Base-by-base conservation (phyloP, 1,140 invertebrate genomes). In the Paralvinella palmiformis region DNA sequence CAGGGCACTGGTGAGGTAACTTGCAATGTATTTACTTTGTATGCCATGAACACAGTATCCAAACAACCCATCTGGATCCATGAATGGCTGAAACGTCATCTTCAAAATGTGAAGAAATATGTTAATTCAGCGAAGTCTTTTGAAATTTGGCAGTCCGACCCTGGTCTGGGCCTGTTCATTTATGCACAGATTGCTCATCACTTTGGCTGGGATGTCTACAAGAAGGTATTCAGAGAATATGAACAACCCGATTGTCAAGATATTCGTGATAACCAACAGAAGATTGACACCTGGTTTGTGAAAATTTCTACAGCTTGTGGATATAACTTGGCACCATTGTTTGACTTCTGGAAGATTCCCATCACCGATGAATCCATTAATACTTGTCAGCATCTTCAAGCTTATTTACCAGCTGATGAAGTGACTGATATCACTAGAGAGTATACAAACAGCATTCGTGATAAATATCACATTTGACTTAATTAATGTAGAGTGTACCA, bases 21-120 rank as follows among this genome's bases (percentile, higher is more conserved):
- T 6, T 56, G 58, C 31, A 73, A 72, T 44, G 68, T 73, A 29
- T 73, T 73, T 60, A 70, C 71, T 27, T 37, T 73, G 13, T 64
- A 69, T 48, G 71, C 70, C n/a, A 73, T 70, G 67, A 61, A 73
- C 35, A 27, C 37, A 20, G 44, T 72, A 17, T 56, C 62, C 29
- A 37, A 63, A 41, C 36, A 59, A 20, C 32, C 64, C 52, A 62
- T 66, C 33, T 68, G 68, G 65, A 62, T 61, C 2, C 71, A 72
- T 60, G 44, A 55, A 15, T 71, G 68, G 68, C 41, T 70, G 13
- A 22, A 41, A 10, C 35, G 29, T 0, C 55, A 68, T 24, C 56
- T 65, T 13, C 13, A 27, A 6, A 33, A 44, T 13, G 45, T 62
- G 7, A 31, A 57, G 27, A 37, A 45, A 6, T 69, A 65, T 61